Base-by-base conservation (phyloP, 2,888 invertebrate genomes). In the Drosophila atroscutellata region DNA sequence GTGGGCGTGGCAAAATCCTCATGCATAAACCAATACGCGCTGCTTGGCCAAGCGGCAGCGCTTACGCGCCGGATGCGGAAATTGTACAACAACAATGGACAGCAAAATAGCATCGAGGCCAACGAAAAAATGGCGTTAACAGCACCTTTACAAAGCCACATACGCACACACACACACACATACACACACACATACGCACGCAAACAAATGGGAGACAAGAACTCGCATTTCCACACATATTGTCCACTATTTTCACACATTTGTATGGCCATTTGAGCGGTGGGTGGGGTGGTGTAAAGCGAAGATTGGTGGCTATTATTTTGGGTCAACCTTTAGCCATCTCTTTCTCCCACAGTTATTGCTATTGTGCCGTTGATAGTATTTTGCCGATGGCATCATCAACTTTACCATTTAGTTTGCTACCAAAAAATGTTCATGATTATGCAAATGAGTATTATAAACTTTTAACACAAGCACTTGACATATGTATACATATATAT, bases 201-300 rank as follows among this genome's bases (percentile, higher is more conserved):
- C 45, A 57, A 50, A 65, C 54, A 83, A 75, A 82, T 75, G 82
- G 72, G 62, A 81, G 78, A 79, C 81, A 81, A 73, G 78, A 68
- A 69, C 78, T 77, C 72, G 64, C 64, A 81, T 81, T 78, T 67
- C 65, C 78, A 77, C 78, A 78, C 78, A 83, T 82, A 80, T 83
- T 90, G 90, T 90, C 90, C 89, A 85, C 90, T 90, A 90, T 85
- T 85, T 90, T 85, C 90, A 85, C 85, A 85, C 85, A 90, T 84
- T 87, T 79, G 65, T 60, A 56, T 55, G 69, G 77, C 71, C 82
- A 78, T 81, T 70, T 63, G 59, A 36, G 64, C 42, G 34, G 13
- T 5, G 37, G 36, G 42, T n/a, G 39, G 50, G 28, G 34, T 28
- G 24, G 45, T 49, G 63, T 62, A 64, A 62, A 58, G 61, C 71